These are phyloP conservation scores for Papilio demoleus DNA, from an alignment of 2,888 invertebrate genomes.

Conservation along the genomic window DNA sequence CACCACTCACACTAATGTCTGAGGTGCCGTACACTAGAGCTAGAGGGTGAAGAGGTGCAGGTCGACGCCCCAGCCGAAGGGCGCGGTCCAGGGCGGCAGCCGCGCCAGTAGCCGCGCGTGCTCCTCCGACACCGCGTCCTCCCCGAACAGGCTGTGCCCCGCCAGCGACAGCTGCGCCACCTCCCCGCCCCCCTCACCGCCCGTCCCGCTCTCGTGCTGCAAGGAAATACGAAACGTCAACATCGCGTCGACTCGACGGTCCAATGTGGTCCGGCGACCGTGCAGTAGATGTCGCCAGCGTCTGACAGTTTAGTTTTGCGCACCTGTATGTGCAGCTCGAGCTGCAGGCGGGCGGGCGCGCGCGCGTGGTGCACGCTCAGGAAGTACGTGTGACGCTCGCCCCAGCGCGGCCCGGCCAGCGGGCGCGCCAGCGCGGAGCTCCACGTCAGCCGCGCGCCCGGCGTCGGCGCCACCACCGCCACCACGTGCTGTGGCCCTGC, in stretches of 20 bases:
- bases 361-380: constrained; percentile 47
- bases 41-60: constrained; percentile 83
- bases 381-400: constrained; percentile 48
- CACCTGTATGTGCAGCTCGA: constrained; percentile 39
- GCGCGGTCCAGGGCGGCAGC: constrained; percentile 86
- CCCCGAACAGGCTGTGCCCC: constrained; percentile 84
- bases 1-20: too few relatives aligned
- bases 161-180: constrained; percentile 83
- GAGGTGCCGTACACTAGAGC: too few relatives aligned
- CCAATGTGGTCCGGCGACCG: too few relatives aligned
- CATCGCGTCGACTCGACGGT: too few relatives aligned
- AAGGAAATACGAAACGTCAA: too few relatives aligned
- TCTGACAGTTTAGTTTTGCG: too few relatives aligned
- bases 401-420: constrained; percentile 66
- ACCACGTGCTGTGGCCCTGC: constrained; percentile 57
- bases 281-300: too few relatives aligned
- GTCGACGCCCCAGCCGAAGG: constrained; percentile 88
- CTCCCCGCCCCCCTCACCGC: constrained; percentile 1
- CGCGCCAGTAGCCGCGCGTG: constrained; percentile 80
- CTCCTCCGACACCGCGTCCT: constrained; percentile 74
- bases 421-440: constrained; percentile 84
- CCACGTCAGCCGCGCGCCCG: constrained; percentile 74
- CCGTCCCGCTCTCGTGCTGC: neutral
- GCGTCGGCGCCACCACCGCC: constrained; percentile 84
- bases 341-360: constrained; percentile 29